Base-by-base conservation (phyloP, 2,797 vertebrate species). In the Vireo griseus region DNA sequence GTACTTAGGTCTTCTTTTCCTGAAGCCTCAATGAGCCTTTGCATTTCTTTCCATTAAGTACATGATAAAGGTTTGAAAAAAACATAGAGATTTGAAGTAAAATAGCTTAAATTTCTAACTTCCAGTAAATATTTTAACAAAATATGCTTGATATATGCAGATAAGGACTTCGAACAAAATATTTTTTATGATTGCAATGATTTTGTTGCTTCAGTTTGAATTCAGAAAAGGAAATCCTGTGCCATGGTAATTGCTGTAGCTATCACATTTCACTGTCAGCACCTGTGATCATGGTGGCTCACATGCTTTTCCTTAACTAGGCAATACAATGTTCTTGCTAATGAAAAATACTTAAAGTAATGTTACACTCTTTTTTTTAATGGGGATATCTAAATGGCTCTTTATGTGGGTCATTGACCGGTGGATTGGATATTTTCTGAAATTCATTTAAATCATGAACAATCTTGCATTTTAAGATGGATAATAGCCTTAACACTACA, bases 161-260 rank as follows among this genome's bases (percentile, higher is more conserved):
- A 44, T 57, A 57, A 35, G 54, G 31, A 51, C 18, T 74, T 69
- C 26, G 44, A 76, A 47, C 13, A 74, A 86, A 84, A 37, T 29
- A 16, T 65, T 82, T 90, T 76, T 93, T 79, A 55, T 52, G 28
- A 87, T 83, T 92, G 83, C 10, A 28, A 51, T 50, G 28, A 89
- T 85, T 93, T 88, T 8, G 20, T 88, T 83, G 8, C 21, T 69
- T 91, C 78, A 66, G 72, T 52, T 35, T 74, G 54, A 91, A 85
- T 78, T 69, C 18, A 40, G 73, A 74, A 86, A 62, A 57, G 29
- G 31, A 59, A 55, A 39, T 44, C 6, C 16, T n/a, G 37, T 74
- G 33, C 21, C 1, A 1, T 31, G 18, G 6, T 65, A 77, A 65
- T 84, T 93, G 19, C 63, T 90, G 54, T 65, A 57, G 21, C 35